These are phyloP conservation scores for Ophion obscuratus DNA, from an alignment of 2,888 invertebrate genomes.

Conservation along the genomic window DNA sequence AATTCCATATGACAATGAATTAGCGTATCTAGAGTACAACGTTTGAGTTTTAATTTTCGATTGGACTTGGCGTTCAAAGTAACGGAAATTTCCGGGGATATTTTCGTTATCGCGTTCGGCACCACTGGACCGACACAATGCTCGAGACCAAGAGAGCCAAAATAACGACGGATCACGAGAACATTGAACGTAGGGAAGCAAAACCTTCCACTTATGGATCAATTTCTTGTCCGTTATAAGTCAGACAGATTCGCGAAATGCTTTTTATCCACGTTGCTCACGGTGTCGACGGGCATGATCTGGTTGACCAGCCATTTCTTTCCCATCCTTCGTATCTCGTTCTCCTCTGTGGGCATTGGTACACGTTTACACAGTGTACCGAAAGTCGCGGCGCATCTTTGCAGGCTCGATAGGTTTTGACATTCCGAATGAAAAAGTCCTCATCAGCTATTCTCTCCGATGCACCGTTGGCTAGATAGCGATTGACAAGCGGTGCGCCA, in stretches of 20 bases:
- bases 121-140: conserved; percentile 14
- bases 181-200: conserved; percentile 12
- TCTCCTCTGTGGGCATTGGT: not conserved
- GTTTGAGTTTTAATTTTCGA: not conserved
- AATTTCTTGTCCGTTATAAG: conserved; percentile 35
- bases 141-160: conserved; percentile 28
- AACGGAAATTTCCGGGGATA: conserved; percentile 28
- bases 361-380: not conserved
- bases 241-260: not conserved
- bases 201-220: conserved; percentile 60
- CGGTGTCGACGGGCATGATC: not conserved
- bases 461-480: not conserved
- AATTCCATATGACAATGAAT: too few species aligned
- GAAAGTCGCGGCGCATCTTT: not conserved
- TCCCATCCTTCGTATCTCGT: conserved; percentile 6
- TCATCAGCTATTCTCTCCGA: not conserved
- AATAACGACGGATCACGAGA: conserved; percentile 17
- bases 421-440: not conserved
- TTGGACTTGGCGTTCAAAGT: not conserved
- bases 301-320: conserved; percentile 14
- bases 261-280: conserved; percentile 4
- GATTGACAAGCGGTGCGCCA: too few species aligned
- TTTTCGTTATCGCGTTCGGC: conserved; percentile 5
- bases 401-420: not conserved
- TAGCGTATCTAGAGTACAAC: not conserved